Evolutionary conservation across 2,888 invertebrate genomes (phyloP).

Genomic region (Cataglyphis livida): DNA sequence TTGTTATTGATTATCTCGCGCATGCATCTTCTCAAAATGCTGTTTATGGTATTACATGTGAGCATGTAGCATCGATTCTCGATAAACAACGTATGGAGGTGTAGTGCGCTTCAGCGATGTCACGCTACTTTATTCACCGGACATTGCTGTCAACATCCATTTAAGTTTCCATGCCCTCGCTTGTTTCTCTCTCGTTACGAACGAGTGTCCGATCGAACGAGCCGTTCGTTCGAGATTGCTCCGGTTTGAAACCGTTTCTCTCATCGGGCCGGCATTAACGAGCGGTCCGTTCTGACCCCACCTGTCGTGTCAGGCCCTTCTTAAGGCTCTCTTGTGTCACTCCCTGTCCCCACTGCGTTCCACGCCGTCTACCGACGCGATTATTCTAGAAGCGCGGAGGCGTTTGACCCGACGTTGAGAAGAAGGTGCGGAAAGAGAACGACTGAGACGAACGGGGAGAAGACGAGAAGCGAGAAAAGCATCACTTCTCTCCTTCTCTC

Average conservation of each 20-base stretch:
- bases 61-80: conserved; percentile 11
- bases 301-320: conserved; percentile 57
- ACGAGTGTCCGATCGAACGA: conserved; percentile 6
- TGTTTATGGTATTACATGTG: background rate
- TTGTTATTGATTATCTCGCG: background rate
- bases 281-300: conserved; percentile 22
- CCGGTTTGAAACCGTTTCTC: conserved; percentile 28
- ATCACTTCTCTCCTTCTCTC: conserved; percentile 5
- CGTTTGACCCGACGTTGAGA: background rate
- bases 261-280: conserved; percentile 16
- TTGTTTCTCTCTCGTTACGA: conserved; percentile 22
- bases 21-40: background rate
- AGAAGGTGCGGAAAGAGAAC: background rate
- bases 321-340: conserved; percentile 44
- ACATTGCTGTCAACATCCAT: conserved; percentile 34
- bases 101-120: background rate
- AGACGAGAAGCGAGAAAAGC: conserved; percentile 6
- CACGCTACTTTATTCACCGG: conserved; percentile 14
- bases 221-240: background rate
- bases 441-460: background rate
- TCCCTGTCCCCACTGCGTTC: background rate
- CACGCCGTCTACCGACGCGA: background rate
- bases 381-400: background rate
- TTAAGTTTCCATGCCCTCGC: background rate
- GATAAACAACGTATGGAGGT: background rate